Percentiles rank a stretch among this genome's conserved stretches.
These are phyloP conservation scores for Platorchestia sp. DNA, from an alignment of 1,140 invertebrate genomes.

Conservation along the genomic window DNA sequence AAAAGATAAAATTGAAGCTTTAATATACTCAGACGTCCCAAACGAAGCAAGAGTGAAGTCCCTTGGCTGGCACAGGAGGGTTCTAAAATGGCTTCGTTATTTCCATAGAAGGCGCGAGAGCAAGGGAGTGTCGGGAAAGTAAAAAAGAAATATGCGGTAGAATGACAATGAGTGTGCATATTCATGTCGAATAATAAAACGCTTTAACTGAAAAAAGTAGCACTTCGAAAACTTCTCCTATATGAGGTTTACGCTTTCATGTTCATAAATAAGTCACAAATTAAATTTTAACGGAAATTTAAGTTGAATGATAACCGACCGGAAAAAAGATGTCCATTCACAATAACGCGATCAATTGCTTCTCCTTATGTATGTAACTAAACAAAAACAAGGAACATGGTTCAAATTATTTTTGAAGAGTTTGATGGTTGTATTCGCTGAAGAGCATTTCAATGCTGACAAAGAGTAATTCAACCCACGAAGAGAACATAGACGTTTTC, in stretches of 20 bases:
- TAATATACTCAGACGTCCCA: background rate
- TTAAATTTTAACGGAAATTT: background rate
- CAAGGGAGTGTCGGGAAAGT: background rate
- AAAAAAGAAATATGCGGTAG: background rate
- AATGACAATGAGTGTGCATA: background rate
- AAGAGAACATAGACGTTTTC: background rate
- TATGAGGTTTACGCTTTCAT: background rate
- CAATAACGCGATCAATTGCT: background rate
- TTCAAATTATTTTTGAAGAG: background rate
- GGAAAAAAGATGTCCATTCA: background rate
- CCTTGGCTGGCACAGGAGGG: background rate
- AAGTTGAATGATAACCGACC: background rate
- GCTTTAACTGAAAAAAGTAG: background rate
- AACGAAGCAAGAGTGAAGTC: background rate
- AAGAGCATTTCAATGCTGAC: background rate
- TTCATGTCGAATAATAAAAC: background rate
- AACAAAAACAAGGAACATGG: background rate
- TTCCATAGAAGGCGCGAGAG: background rate
- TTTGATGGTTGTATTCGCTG: background rate
- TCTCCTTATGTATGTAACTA: background rate
- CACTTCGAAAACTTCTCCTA: background rate
- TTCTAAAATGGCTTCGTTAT: slow-evolving; percentile 13
- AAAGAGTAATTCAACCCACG: background rate
- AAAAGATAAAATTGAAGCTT: background rate
- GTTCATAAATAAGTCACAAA: background rate